Base-by-base conservation (phyloP, 2,797 vertebrate species). In the Megalops cyprinoides region DNA sequence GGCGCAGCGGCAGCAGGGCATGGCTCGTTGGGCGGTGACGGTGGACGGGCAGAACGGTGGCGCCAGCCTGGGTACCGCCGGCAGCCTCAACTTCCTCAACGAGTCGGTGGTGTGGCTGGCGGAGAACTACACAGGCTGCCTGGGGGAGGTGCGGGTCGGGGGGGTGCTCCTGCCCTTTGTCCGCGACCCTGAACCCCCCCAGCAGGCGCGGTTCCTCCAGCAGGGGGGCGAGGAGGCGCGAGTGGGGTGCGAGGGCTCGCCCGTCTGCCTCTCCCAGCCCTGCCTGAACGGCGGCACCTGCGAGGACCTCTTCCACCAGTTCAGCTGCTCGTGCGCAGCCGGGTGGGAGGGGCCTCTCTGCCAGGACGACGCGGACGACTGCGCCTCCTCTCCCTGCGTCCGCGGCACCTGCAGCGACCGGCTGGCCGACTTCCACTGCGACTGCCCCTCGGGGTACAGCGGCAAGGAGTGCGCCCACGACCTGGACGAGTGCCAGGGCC, bases 81-180 rank as follows among this genome's bases (percentile, higher is more conserved):
- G 94, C 0, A 94, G 82, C 87, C 86, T 98, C 71, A 94, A 94
- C 87, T 98, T 98, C 85, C 92, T 98, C 7, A 95, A 93, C 82
- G 85, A 91, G 10, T 91, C 93, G 0, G 87, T 81, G 0, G 42
- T 99, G 3, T 82, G 90, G 51, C 46, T 99, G 79, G 97, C 96
- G 0, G 94, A 97, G 76, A 96, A 96, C 39, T 99, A 96, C 93
- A 96, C 94, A 0, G 98, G 98, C 82, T 99, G 98, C 90, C 88
- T 99, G 15, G 95, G 96, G 1, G 94, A 91, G 18, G 95, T 97
- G 83, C 91, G 93, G 53, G 90, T 99, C 0, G 97, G 96, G 0
- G 96, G 95, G 0, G 90, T 98, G 58, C 93, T 96, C 82, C 91
- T 99, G 83, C 96, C 97, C 0, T 93, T 98, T 55, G 74, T 90